Evolutionary conservation across 2,797 vertebrate species (phyloP), one percentile per base, ranked within the genome.

Genomic region (Brachymystax lenok): DNA sequence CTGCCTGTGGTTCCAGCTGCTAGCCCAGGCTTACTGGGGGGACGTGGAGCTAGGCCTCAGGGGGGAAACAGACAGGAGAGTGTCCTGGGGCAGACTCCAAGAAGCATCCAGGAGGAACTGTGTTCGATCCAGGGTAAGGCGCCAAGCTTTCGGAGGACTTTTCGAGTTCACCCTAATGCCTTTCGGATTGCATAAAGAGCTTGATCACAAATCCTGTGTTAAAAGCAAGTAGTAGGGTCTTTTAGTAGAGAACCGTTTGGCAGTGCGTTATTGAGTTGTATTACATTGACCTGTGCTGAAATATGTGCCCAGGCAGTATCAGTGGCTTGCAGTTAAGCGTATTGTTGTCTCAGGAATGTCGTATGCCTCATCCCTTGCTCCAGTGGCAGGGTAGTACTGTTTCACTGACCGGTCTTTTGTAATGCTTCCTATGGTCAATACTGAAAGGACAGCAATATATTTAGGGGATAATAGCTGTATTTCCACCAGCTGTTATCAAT

Each of bases 1-100:
- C 90, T 94, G 94, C 50, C 90, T 94, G 4, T 94, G 94, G 94
- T 92, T 94, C 80, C 92, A 92, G 89, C 91, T 94, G 13, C 79
- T 94, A 83, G 93, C 94, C 79, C 80, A 90, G 77, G 92, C 93
- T 0, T 93, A 93, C 84, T 93, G 93, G 92, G 92, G 93, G 0
- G 92, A 94, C 24, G 85, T 95, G 83, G 93, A 94, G 72, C 82
- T 93, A 73, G 93, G 91, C 10, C 85, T 93, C 63, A 86, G 86
- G 73, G 85, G 89, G 54, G 46, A 52, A 90, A 92, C 59, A 3
- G 59, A 63, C 59, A 63, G 59, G 10, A 63, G 21, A 63, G 59
- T 63, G 59, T 63, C 59, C 59, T 63, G 59, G 59, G 59, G 59
- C 77, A 84, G 88, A 33, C 89, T 90, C 8, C 83, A 90, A 35